Percentiles rank a stretch among this genome's conserved stretches.
Evolutionary conservation across 2,797 vertebrate genomes (phyloP).

Genomic region (Pipistrellus pygmaeus): DNA sequence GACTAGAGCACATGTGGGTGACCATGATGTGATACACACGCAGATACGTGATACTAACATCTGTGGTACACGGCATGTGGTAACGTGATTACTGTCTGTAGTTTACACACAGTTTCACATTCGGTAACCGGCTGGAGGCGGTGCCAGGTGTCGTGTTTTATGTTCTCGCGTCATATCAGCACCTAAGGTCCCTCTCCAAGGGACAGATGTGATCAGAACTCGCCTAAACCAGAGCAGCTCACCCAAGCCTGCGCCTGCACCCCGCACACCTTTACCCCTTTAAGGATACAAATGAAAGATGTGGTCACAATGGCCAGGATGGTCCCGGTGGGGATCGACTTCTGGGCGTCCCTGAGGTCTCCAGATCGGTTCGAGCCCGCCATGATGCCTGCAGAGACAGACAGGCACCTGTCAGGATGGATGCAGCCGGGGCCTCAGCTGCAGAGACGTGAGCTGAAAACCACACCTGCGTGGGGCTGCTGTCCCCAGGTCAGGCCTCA

Average conservation of each 20-base stretch:
- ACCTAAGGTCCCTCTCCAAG: neutral
- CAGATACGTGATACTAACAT: rapidly evolving
- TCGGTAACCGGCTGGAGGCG: rapidly evolving
- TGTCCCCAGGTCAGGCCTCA: neutral
- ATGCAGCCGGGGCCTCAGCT: neutral
- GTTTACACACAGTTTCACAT: rapidly evolving
- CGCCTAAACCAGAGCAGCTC: neutral
- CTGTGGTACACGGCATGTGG: rapidly evolving
- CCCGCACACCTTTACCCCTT: neutral
- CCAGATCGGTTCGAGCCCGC: slow-evolving; percentile 98
- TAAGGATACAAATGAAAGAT: slow-evolving; percentile 96
- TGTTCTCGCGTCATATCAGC: rapidly evolving
- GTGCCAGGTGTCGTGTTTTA: rapidly evolving
- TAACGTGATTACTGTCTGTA: rapidly evolving
- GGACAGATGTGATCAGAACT: neutral
- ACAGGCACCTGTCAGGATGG: neutral
- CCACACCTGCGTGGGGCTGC: no score
- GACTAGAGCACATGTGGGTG: neutral
- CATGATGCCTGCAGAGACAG: slow-evolving; percentile 93
- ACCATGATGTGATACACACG: rapidly evolving
- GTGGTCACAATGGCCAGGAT: slow-evolving; percentile 97
- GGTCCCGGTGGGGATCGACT: slow-evolving; percentile 96
- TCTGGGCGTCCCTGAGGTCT: slow-evolving; percentile 96
- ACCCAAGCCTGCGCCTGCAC: neutral
- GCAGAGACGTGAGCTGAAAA: neutral